Percentiles rank a stretch among this genome's conserved stretches.
Conservation (phyloP, 1,140 invertebrate genomes). For the Drosophila bipectinata region DNA sequence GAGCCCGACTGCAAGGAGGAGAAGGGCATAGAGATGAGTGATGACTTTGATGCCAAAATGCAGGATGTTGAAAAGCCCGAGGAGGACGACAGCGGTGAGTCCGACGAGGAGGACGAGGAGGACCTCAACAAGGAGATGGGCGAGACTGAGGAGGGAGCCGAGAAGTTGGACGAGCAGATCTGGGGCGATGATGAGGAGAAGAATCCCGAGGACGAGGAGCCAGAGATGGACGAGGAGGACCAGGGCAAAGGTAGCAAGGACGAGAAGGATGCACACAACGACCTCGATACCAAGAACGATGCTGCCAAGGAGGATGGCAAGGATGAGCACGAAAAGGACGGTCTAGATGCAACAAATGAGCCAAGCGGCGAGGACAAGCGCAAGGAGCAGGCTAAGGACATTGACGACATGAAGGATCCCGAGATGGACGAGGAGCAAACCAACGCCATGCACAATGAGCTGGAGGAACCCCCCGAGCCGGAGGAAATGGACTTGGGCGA, state of each 20-base stretch:
- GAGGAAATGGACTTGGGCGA: constrained; percentile 95
- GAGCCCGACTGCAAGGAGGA: constrained; percentile 94
- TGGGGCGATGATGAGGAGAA: constrained; percentile 95
- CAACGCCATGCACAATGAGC: constrained; percentile 93
- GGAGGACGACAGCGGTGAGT: constrained; percentile 87
- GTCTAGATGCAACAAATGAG: constrained; percentile 83
- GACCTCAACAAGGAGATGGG: constrained; percentile 96
- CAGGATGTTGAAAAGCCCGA: constrained; percentile 90
- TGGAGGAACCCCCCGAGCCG: constrained; percentile 90
- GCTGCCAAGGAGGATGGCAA: constrained; percentile 84
- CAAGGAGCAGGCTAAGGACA: constrained; percentile 78
- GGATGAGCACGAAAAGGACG: constrained; percentile 84
- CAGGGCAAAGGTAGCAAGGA: constrained; percentile 89
- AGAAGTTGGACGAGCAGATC: constrained; percentile 92
- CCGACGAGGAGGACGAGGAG: constrained; percentile 89
- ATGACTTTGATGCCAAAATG: constrained; percentile 88
- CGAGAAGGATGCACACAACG: constrained; percentile 88
- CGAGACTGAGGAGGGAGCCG: constrained; percentile 92
- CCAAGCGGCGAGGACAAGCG: constrained; percentile 68
- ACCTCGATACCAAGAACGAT: constrained; percentile 87
- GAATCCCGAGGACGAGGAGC: constrained; percentile 87
- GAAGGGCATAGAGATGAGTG: constrained; percentile 87
- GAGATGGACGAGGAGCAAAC: constrained; percentile 92
- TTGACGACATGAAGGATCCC: constrained; percentile 87
- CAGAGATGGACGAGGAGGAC: constrained; percentile 87